Evolutionary conservation across 2,797 vertebrate genomes (phyloP).

Genomic region (Melanotaenia trifasciata): DNA sequence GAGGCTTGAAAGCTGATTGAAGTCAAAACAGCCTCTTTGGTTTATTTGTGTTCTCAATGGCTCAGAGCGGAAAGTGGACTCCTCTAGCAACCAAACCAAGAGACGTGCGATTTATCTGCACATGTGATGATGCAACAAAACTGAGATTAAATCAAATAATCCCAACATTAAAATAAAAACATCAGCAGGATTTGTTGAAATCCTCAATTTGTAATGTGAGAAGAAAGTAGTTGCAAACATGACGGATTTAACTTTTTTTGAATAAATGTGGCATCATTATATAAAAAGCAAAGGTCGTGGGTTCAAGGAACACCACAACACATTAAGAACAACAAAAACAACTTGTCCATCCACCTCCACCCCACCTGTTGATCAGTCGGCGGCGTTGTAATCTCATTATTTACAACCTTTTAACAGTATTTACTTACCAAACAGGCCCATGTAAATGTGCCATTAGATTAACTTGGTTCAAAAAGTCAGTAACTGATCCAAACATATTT

Average conservation of each 20-base stretch:
- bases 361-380: background rate
- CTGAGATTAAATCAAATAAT: slow-evolving; percentile 21
- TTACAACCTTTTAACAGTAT: background rate
- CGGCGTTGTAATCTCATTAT: slow-evolving; percentile 4
- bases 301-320: background rate
- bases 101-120: slow-evolving; percentile 5
- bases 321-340: background rate
- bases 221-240: background rate
- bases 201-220: background rate
- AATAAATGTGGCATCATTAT: too few species aligned
- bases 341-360: background rate
- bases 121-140: slow-evolving; percentile 22
- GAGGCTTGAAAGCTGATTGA: slow-evolving; percentile 38
- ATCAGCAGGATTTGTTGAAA: slow-evolving; percentile 15
- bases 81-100: background rate
- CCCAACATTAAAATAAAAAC: slow-evolving; percentile 1
- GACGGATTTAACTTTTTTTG: background rate
- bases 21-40: slow-evolving; percentile 26
- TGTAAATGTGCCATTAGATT: background rate
- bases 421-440: background rate
- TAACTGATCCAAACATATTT: background rate
- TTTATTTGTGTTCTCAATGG: slow-evolving; percentile 53
- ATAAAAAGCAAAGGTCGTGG: background rate
- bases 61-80: slow-evolving; percentile 27
- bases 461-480: background rate